Conservation (phyloP, 2,888 invertebrate genomes). For the Eledone cirrhosa region DNA sequence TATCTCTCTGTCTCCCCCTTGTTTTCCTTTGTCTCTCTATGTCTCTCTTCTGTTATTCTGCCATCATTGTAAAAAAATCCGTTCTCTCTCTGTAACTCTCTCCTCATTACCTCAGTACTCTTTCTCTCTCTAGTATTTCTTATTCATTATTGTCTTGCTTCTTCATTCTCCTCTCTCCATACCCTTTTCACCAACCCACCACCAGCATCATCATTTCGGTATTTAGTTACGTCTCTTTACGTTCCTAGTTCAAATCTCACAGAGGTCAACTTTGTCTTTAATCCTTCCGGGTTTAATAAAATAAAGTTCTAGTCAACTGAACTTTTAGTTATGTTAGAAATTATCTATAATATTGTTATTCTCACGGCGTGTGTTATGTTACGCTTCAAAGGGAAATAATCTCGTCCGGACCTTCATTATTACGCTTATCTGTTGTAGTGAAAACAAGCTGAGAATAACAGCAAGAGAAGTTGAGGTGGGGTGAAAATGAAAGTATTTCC, state of each 20-base stretch:
- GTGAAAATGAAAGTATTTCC: too few species aligned
- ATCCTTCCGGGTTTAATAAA: neutral
- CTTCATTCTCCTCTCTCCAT: neutral
- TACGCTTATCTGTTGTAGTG: too few species aligned
- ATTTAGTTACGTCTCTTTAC: too few species aligned
- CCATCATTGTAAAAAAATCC: neutral
- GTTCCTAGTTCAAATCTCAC: too few species aligned
- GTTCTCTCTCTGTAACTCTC: neutral
- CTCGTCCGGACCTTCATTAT: too few species aligned
- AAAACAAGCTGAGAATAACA: too few species aligned
- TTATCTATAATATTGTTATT: neutral
- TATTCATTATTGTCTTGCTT: neutral
- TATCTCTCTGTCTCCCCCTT: neutral
- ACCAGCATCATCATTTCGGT: neutral
- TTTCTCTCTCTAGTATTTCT: neutral
- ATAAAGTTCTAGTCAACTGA: neutral
- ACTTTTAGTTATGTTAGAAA: neutral
- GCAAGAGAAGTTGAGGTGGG: too few species aligned
- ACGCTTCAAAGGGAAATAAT: too few species aligned
- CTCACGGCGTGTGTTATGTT: too few species aligned
- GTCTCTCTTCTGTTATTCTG: neutral
- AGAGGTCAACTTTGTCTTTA: too few species aligned
- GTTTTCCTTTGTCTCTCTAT: neutral
- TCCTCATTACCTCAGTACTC: neutral
- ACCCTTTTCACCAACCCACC: neutral